phyloP scores from a whole-genome alignment of 2,797 vertebrate species.

The Acrocephalus scirpaceus region DNA sequence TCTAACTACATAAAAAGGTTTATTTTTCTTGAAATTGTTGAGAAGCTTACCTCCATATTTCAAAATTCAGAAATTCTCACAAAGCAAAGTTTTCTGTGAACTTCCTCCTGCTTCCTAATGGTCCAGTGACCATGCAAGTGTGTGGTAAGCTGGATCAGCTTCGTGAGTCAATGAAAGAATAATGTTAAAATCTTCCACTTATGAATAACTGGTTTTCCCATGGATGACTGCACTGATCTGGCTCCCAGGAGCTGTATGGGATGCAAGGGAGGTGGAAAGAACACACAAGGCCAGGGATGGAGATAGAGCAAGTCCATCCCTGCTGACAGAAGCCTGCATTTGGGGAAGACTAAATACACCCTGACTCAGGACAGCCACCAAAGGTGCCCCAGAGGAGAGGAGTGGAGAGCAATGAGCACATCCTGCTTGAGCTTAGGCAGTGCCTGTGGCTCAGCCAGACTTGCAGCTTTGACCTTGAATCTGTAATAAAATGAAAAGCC shows the following conservation, averaged over 20 bases:
- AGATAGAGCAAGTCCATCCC: neutral
- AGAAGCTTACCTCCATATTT: neutral
- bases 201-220: neutral
- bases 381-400: neutral
- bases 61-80: neutral
- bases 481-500: neutral
- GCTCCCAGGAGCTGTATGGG: neutral
- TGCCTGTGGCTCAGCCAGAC: neutral
- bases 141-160: neutral
- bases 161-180: neutral
- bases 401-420: neutral
- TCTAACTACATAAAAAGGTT: fast-evolving
- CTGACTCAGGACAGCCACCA: neutral
- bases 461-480: neutral
- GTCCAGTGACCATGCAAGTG: neutral
- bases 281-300: too few relatives aligned
- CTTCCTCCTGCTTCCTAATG: neutral
- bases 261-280: neutral
- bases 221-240: neutral
- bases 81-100: neutral
- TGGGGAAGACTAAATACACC: neutral
- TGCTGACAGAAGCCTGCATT: neutral
- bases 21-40: neutral
- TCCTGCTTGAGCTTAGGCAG: neutral
- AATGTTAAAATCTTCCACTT: neutral